These are phyloP conservation scores for Tychaedon coryphoeus DNA, from an alignment of 2,113 vertebrate genomes.

Conservation along the genomic window DNA sequence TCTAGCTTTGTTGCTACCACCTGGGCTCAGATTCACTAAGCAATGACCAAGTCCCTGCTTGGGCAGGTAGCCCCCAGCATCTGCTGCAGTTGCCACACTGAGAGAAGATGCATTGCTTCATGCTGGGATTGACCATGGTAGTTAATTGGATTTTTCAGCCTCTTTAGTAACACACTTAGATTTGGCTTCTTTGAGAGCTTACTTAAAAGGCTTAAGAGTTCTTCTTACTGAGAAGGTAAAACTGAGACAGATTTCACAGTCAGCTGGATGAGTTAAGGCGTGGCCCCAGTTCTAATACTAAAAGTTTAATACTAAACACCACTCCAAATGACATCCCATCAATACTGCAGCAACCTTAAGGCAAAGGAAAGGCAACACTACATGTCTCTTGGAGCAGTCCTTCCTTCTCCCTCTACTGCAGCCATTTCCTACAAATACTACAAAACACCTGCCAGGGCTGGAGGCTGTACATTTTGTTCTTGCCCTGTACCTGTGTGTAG, in stretches of 20 bases:
- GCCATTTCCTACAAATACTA: background rate
- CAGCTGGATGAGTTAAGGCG: background rate
- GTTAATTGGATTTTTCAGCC: background rate
- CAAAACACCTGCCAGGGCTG: background rate
- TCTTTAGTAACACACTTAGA: background rate
- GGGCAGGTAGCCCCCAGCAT: background rate
- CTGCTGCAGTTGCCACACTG: background rate
- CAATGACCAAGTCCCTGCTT: background rate
- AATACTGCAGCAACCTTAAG: background rate
- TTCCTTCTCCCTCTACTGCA: background rate
- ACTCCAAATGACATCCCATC: background rate
- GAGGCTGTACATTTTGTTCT: background rate
- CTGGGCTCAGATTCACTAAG: background rate
- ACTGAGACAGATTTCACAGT: background rate
- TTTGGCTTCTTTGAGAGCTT: background rate
- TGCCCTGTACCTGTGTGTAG: accelerated
- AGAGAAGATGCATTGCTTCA: background rate
- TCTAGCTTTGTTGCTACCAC: background rate
- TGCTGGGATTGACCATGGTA: background rate
- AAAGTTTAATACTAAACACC: background rate
- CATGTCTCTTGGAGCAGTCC: background rate
- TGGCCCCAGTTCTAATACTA: background rate
- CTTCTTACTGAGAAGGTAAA: background rate
- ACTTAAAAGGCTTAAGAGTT: background rate
- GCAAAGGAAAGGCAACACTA: background rate